Percentiles rank a stretch among this genome's conserved stretches.
These are phyloP conservation scores for Nymphicus hollandicus DNA, from an alignment of 2,113 vertebrate species.

Conservation along the genomic window DNA sequence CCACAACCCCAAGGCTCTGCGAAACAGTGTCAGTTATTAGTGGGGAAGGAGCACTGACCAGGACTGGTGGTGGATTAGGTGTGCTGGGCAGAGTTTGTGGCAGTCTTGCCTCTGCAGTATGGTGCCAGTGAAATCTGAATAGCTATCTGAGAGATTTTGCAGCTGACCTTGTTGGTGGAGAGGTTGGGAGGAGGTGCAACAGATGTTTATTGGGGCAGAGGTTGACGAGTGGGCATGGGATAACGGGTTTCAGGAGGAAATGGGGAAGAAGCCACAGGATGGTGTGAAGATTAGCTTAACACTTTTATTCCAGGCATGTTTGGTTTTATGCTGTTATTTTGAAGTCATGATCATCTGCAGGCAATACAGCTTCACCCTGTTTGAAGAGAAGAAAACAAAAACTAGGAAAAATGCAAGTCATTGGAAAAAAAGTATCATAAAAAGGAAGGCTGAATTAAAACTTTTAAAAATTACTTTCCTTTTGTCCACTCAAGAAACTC, in stretches of 20 bases:
- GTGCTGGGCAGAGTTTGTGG: neutral
- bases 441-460: neutral
- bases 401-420: neutral
- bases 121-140: neutral
- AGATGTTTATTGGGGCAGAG: neutral
- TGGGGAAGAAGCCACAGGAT: neutral
- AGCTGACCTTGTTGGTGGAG: neutral
- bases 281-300: neutral
- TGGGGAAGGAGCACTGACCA: neutral
- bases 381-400: neutral
- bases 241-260: neutral
- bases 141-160: neutral
- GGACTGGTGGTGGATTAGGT: neutral
- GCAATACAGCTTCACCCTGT: neutral
- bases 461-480: neutral
- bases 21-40: neutral
- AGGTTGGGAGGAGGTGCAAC: fast-evolving
- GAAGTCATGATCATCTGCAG: neutral
- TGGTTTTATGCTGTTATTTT: neutral
- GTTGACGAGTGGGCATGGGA: neutral
- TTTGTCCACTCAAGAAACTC: neutral
- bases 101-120: neutral
- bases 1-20: neutral
- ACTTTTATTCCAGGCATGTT: neutral
- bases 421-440: neutral